Percentiles rank a stretch among this genome's conserved stretches.
Conservation (phyloP, 2,888 invertebrate species). For the Hemicrepidius hirtus region DNA sequence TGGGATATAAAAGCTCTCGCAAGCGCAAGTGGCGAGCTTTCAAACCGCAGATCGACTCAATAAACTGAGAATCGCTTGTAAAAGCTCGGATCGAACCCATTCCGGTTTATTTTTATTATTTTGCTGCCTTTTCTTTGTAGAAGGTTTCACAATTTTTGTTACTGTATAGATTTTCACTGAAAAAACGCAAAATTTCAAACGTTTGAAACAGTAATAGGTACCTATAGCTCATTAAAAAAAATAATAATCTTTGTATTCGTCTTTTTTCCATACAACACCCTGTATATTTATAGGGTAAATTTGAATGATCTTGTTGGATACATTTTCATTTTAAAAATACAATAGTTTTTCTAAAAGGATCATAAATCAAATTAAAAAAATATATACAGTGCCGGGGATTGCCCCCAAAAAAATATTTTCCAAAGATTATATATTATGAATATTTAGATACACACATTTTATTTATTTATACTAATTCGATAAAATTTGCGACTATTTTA, state of each 20-base stretch:
- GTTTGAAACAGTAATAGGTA: neutral
- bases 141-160: conserved; percentile 14
- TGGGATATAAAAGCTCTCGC: conserved; percentile 48
- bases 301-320: too few relatives aligned
- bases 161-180: neutral
- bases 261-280: too few relatives aligned
- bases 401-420: too few relatives aligned
- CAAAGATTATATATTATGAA: too few relatives aligned
- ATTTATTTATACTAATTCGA: too few relatives aligned
- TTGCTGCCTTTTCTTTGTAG: conserved; percentile 39
- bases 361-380: too few relatives aligned
- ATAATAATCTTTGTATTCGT: too few relatives aligned
- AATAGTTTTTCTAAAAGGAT: too few relatives aligned
- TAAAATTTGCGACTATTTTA: too few relatives aligned
- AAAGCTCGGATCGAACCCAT: conserved; percentile 58
- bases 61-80: conserved; percentile 63
- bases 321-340: too few relatives aligned
- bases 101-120: conserved; percentile 63
- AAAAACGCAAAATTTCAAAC: neutral
- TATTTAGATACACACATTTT: too few relatives aligned
- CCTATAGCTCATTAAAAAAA: neutral
- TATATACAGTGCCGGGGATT: too few relatives aligned
- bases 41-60: conserved; percentile 65
- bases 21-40: conserved; percentile 60
- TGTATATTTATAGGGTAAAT: neutral